Base-by-base conservation (phyloP, 1,140 invertebrate species). In the Conus betulinus region DNA sequence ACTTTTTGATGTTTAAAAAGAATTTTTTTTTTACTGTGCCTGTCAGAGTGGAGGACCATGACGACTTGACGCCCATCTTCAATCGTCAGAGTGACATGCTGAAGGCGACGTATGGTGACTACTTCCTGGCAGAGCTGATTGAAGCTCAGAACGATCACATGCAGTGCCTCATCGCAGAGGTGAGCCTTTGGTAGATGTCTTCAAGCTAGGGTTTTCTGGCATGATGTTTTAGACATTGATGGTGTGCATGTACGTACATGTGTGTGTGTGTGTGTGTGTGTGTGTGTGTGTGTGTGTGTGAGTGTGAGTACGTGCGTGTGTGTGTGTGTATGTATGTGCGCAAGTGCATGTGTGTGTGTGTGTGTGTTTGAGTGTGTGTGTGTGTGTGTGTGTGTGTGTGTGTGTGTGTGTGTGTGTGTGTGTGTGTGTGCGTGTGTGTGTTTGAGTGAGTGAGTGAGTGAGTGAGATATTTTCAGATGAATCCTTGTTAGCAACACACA, bases 61-160 rank as follows among this genome's bases (percentile, higher is more conserved):
- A 97, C 93, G 97, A 97, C 90, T 94, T 97, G 84, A 96, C 97
- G 23, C 96, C 96, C 11, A 96, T 97, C 89, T 96, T 97, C 85
- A 96, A 97, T 89, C 94, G 94, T 0, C 96, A 97, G 84, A 95
- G 93, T 89, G 91, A 94, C 10, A 94, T 95, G 53, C 91, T 97
- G 53, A 96, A 95, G 25, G 94, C 96, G 74, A 93, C 96, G 2
- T 97, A 97, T 93, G 97, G 97, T 0, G 96, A 97, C 17, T 97
- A 96, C 94, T 97, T 97, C 93, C 94, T 97, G 53, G 97, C 97
- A 87, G 97, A 97, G 93, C 94, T 97, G 27, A 96, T 97, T 91
- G 96, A 96, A 27, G 94, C 96, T 52, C 96, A 96, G 89, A 92
- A 95, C 93, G 94, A 95, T 10, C 88, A 94, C 53, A 95, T 95